Percentiles rank a stretch among this genome's conserved stretches.
phyloP scores from a whole-genome alignment of 1,140 invertebrate species.

The Leptoteleia sp. region DNA sequence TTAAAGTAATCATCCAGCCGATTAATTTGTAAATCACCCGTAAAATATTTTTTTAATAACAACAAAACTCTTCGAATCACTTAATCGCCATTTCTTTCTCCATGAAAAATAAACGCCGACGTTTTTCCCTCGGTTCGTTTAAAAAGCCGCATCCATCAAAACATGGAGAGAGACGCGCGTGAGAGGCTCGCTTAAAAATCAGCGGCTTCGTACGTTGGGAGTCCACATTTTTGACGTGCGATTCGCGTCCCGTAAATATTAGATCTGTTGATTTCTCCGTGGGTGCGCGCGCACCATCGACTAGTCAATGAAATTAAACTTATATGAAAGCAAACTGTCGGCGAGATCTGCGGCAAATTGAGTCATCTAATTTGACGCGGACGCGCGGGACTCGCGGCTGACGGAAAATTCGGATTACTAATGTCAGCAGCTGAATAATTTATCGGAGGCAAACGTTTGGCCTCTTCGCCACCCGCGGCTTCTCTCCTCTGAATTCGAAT shows the following conservation, averaged over 20 bases:
- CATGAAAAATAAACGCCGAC: no score
- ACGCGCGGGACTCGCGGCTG: constrained; percentile 7
- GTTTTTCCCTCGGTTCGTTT: no score
- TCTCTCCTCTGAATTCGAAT: constrained; percentile 10
- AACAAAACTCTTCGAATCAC: no score
- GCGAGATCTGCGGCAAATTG: constrained; percentile 39
- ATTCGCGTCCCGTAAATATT: constrained; percentile 40
- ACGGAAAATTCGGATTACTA: constrained; percentile 35
- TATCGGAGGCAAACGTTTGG: constrained; percentile 18
- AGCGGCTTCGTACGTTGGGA: no score
- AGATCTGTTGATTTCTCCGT: constrained; percentile 22
- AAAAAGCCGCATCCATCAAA: no score
- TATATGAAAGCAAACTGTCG: constrained; percentile 17
- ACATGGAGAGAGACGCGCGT: no score
- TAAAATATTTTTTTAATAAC: no score
- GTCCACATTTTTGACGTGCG: neutral
- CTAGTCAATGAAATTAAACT: constrained; percentile 33
- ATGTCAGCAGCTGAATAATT: constrained; percentile 38
- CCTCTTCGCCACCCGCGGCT: neutral
- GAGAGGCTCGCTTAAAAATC: no score
- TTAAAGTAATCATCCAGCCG: no score
- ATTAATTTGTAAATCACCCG: no score
- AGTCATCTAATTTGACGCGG: constrained; percentile 40
- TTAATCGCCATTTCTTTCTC: no score
- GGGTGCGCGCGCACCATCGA: constrained; percentile 26